These are phyloP conservation scores for Pammene fasciana DNA, from an alignment of 2,888 invertebrate genomes.

Conservation along the genomic window DNA sequence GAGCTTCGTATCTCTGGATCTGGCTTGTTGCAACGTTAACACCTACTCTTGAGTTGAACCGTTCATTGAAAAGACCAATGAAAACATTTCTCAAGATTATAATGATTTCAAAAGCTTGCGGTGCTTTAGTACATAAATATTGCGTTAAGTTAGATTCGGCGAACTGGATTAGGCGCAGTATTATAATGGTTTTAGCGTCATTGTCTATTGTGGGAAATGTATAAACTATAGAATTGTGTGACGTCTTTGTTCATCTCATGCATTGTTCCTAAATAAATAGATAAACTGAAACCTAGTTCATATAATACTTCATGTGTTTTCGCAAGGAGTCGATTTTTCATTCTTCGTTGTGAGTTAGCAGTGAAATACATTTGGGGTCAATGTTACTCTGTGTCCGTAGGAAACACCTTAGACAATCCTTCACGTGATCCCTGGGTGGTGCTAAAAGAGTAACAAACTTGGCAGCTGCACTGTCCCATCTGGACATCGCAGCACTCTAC, in stretches of 20 bases:
- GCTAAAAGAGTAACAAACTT: no score
- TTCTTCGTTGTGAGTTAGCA: no score
- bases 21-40: slow-evolving; percentile 54
- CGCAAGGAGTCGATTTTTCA: no score
- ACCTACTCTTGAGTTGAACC: slow-evolving; percentile 52
- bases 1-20: slow-evolving; percentile 76
- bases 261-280: neutral
- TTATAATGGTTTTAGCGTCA: slow-evolving; percentile 17
- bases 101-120: slow-evolving; percentile 39
- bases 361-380: no score
- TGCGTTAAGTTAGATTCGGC: slow-evolving; percentile 29
- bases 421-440: no score
- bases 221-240: slow-evolving; percentile 6
- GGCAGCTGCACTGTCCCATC: no score
- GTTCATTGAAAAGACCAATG: slow-evolving; percentile 53
- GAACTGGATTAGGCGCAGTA: slow-evolving; percentile 17
- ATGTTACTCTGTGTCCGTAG: no score
- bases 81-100: slow-evolving; percentile 42
- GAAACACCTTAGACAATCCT: no score
- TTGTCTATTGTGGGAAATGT: slow-evolving; percentile 11
- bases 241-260: neutral
- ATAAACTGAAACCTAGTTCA: no score
- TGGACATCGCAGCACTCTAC: no score
- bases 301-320: no score
- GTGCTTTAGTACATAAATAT: slow-evolving; percentile 28